Conservation (phyloP, 1,140 invertebrate genomes). For the Aphelinus atriplicis region DNA sequence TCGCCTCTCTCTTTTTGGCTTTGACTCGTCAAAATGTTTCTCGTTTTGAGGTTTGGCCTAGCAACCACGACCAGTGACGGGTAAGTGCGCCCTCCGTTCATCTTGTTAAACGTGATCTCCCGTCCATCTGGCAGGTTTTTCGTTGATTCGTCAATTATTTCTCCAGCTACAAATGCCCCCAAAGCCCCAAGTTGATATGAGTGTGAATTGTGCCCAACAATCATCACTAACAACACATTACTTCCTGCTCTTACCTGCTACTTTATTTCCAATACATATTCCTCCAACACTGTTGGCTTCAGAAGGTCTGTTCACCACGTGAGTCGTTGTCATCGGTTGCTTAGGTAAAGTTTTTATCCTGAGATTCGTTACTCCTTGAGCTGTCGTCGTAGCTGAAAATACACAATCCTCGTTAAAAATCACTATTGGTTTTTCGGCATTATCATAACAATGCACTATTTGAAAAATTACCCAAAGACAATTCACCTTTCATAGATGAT, state of each 20-base stretch:
- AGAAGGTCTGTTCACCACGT: conserved; percentile 64
- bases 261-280: conserved; percentile 69
- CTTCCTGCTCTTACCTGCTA: conserved; percentile 53
- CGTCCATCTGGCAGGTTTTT: conserved; percentile 72
- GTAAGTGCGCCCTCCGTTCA: conserved; percentile 83
- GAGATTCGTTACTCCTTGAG: conserved; percentile 51
- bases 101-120: conserved; percentile 80
- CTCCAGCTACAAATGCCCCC: conserved; percentile 47
- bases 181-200: too few relatives aligned
- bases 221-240: too few relatives aligned
- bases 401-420: neutral
- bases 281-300: conserved; percentile 76
- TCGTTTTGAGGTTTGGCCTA: conserved; percentile 76
- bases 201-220: too few relatives aligned
- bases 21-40: conserved; percentile 65
- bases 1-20: conserved; percentile 63
- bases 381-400: conserved; percentile 46
- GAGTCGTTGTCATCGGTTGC: conserved; percentile 37
- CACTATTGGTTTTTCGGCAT: neutral
- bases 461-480: too few relatives aligned
- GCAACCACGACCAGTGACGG: conserved; percentile 85
- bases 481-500: too few relatives aligned
- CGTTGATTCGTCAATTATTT: conserved; percentile 60
- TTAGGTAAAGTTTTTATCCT: conserved; percentile 56
- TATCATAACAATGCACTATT: too few relatives aligned